Evolutionary conservation across 2,888 invertebrate species (phyloP), one percentile per base, ranked within the genome.

Genomic region (Hemaris fuciformis): DNA sequence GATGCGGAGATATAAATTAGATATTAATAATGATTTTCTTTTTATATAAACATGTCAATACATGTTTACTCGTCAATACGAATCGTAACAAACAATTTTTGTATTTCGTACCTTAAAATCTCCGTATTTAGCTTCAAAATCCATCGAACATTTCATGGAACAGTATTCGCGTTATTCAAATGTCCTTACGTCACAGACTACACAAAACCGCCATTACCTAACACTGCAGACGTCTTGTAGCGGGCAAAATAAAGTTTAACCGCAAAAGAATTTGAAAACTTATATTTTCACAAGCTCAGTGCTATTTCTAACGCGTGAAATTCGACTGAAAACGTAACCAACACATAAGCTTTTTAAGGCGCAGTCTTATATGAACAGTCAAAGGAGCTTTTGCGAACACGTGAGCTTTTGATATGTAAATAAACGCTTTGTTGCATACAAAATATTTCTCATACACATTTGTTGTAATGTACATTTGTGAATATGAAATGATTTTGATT

Each of bases 331-430:
- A 34, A 45, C 22, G 10, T 13, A 22, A 22, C 20, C 10, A 8
- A 48, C 6, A 31, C 31, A 31, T 18, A 18, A 20, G 25, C 5
- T 46, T 38, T 59, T 38, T 48, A 46, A 34, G 15, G 34, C 13
- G 46, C 18, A 48, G 22, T 22, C 48, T 46, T 15, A 46, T 15
- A 20, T 31, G 43, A 20, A 31, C n/a, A 59, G 46, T 48, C 15
- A 59, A 48, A 48, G 23, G 48, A 46, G 22, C 20, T 53, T 59
- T 45, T 22, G 46, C 45, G 22, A 45, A 59, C 34, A 59, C 22
- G 27, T 46, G 38, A n/a, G 31, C 63, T 57, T 72, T 72, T 72
- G 71, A 65, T 5, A 73, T 72, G 71, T 10, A 69, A 73, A 72
- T 67, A 64, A 73, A 43, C 20, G 18, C 31, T 25, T 53, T 42